phyloP scores from a whole-genome alignment of 2,888 invertebrate species.

The Agriopis marginaria region DNA sequence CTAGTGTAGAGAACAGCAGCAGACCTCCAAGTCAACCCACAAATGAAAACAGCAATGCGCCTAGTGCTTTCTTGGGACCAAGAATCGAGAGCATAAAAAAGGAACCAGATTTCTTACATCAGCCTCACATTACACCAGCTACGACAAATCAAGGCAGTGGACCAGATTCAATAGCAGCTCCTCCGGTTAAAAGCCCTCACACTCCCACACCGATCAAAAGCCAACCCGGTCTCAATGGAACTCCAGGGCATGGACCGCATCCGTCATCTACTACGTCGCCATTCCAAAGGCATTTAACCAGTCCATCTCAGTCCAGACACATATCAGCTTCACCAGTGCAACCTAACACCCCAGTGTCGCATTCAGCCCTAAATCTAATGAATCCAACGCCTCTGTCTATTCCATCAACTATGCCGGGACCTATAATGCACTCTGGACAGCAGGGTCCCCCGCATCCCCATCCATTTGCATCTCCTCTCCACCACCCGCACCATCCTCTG shows the following conservation, averaged over 20 bases:
- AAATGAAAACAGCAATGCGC: conserved; percentile 79
- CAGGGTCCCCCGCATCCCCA: conserved; percentile 90
- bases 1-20: conserved; percentile 80
- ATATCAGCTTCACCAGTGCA: conserved; percentile 83
- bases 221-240: conserved; percentile 76
- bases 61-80: conserved; percentile 87
- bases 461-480: conserved; percentile 89
- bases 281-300: conserved; percentile 81
- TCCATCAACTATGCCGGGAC: conserved; percentile 88
- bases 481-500: conserved; percentile 91
- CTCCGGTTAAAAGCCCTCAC: conserved; percentile 86
- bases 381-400: conserved; percentile 87
- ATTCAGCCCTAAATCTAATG: conserved; percentile 88
- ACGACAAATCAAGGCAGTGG: conserved; percentile 78
- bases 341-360: conserved; percentile 81
- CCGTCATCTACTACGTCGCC: conserved; percentile 80
- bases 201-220: conserved; percentile 84
- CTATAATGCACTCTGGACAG: conserved; percentile 91
- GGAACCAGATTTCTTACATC: conserved; percentile 88
- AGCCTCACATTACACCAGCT: conserved; percentile 82
- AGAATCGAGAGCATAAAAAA: conserved; percentile 91
- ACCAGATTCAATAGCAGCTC: conserved; percentile 80
- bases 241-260: conserved; percentile 72
- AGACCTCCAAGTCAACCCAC: conserved; percentile 81
- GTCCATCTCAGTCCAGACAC: conserved; percentile 80